Percentiles rank a stretch among this genome's conserved stretches.
These are phyloP conservation scores for Gerosis bhagava DNA, from an alignment of 2,888 invertebrate genomes.

Conservation along the genomic window DNA sequence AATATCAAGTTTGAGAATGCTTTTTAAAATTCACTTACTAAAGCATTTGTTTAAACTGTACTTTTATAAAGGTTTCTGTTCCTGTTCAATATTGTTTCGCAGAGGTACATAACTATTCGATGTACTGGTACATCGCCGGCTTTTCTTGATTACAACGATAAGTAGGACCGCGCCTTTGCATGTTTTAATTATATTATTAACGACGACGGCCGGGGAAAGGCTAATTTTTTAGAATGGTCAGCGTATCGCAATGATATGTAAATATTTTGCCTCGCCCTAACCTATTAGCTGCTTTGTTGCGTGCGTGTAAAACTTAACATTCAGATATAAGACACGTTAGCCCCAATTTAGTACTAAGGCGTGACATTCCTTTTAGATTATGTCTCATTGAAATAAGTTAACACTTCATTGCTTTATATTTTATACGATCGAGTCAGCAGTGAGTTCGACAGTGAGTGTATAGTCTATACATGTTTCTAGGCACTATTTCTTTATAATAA, in stretches of 20 bases:
- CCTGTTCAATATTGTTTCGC: too few relatives aligned
- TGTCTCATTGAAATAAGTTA: too few relatives aligned
- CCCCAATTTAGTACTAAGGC: slow-evolving; percentile 64
- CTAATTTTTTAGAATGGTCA: slow-evolving; percentile 78
- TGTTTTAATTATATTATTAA: slow-evolving; percentile 82
- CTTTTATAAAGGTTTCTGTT: too few relatives aligned
- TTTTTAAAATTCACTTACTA: too few relatives aligned
- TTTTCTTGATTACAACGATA: slow-evolving; percentile 71
- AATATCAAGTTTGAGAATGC: too few relatives aligned
- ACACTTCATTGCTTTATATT: too few relatives aligned
- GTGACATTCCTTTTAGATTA: slow-evolving; percentile 59
- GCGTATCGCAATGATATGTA: slow-evolving; percentile 81
- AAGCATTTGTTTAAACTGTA: too few relatives aligned
- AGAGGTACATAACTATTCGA: background rate
- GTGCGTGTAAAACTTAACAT: slow-evolving; percentile 71
- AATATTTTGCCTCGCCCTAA: slow-evolving; percentile 73
- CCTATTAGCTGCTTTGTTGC: slow-evolving; percentile 65
- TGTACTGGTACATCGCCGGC: slow-evolving; percentile 44
- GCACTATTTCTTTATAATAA: slow-evolving; percentile 37
- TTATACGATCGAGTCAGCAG: too few relatives aligned
- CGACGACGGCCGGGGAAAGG: slow-evolving; percentile 71
- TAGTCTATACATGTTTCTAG: slow-evolving; percentile 20
- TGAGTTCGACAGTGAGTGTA: too few relatives aligned
- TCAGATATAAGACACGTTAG: slow-evolving; percentile 73
- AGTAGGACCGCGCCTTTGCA: slow-evolving; percentile 72